A percentile compares a stretch with the other conserved stretches of the same genome.
Conservation (phyloP, 1,140 invertebrate species). For the Ectropis grisescens region DNA sequence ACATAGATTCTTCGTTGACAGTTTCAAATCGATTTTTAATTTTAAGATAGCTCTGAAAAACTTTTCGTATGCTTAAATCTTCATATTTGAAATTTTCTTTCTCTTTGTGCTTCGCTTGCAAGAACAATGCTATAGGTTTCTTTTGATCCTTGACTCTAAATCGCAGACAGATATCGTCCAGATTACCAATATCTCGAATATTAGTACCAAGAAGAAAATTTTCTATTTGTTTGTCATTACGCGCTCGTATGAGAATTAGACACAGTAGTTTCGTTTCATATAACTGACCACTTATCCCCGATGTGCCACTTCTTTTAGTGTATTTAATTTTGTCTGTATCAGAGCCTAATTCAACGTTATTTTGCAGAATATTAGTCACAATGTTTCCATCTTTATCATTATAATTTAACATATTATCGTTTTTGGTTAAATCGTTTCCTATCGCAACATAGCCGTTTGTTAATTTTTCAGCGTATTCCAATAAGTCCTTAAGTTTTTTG, state of each 20-base stretch:
- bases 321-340: slow-evolving; percentile 3
- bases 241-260: background rate
- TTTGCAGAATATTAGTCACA: too few relatives aligned
- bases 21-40: too few relatives aligned
- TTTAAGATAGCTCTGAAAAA: too few relatives aligned
- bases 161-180: slow-evolving; percentile 5
- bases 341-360: slow-evolving; percentile 5
- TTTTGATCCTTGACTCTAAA: slow-evolving; percentile 1
- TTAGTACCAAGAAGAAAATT: slow-evolving; percentile 4
- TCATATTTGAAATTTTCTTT: slow-evolving; percentile 1
- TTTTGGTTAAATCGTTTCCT: too few relatives aligned
- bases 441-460: too few relatives aligned
- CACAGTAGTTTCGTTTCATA: slow-evolving; percentile 4
- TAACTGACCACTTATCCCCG: slow-evolving; percentile 3
- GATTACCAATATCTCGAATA: background rate
- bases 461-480: too few relatives aligned
- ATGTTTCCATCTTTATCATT: too few relatives aligned
- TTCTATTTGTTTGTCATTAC: background rate
- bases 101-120: slow-evolving; percentile 10
- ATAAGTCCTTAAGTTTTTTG: too few relatives aligned
- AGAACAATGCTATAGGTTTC: slow-evolving; percentile 1
- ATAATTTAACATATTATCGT: too few relatives aligned
- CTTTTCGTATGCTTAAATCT: too few relatives aligned
- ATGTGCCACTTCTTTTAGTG: slow-evolving; percentile 1
- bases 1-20: too few relatives aligned